Evolutionary conservation across 2,113 vertebrate species (phyloP).

Genomic region (Brienomyrus longianalis): DNA sequence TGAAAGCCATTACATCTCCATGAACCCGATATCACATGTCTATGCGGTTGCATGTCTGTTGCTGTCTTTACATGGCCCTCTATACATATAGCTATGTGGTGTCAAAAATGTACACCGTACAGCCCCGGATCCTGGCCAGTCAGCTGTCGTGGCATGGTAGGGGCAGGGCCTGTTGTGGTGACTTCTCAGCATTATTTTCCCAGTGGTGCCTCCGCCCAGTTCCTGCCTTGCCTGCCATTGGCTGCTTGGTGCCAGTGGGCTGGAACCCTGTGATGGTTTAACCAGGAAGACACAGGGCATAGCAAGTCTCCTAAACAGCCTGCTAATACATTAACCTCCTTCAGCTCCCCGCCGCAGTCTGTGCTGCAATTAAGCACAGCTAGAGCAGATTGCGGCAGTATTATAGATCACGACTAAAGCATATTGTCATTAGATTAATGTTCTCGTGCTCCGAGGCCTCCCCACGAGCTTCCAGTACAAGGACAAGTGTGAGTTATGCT

Average conservation of each 20-base stretch:
- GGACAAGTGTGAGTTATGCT: slow-evolving; percentile 70
- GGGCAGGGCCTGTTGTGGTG: not conserved
- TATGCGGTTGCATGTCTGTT: not conserved
- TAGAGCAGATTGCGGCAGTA: slow-evolving; percentile 43
- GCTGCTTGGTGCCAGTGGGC: not conserved
- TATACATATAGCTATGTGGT: not conserved
- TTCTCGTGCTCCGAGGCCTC: slow-evolving; percentile 35
- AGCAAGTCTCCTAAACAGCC: slow-evolving; percentile 37
- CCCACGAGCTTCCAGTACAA: slow-evolving; percentile 44
- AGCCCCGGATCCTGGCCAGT: not conserved
- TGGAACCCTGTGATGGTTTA: slow-evolving; percentile 4
- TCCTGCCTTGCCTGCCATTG: not conserved
- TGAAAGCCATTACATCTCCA: not conserved
- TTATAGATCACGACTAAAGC: slow-evolving; percentile 59
- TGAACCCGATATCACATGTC: not conserved
- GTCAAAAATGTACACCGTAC: not conserved
- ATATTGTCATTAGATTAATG: slow-evolving; percentile 71
- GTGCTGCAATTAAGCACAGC: slow-evolving; percentile 50
- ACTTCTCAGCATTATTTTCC: not conserved
- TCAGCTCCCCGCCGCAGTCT: slow-evolving; percentile 28
- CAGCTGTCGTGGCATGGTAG: no score
- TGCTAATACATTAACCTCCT: slow-evolving; percentile 48
- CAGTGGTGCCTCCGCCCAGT: not conserved
- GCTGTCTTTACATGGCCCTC: not conserved
- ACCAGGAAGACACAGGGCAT: slow-evolving; percentile 31